Evolutionary conservation across 2,797 vertebrate species (phyloP).

Genomic region (Allenopithecus nigroviridis): DNA sequence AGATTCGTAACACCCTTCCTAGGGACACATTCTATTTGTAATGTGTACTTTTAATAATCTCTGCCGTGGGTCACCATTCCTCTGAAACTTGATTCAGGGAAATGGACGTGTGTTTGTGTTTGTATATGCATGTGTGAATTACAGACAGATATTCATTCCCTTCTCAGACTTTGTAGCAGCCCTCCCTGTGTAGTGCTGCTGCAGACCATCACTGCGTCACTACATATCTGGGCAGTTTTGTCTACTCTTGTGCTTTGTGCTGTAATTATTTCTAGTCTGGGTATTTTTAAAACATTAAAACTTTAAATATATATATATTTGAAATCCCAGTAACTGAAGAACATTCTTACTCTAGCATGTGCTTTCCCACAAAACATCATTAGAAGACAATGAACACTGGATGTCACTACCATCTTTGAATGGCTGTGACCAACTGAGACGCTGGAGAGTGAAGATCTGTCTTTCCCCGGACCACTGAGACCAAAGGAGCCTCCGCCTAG

Average conservation of each 20-base stretch:
- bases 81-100: background rate
- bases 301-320: background rate
- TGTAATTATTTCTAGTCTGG: background rate
- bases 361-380: background rate
- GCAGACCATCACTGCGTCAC: background rate
- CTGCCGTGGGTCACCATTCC: background rate
- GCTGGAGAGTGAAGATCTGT: background rate
- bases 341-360: background rate
- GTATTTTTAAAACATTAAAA: background rate
- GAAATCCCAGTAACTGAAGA: background rate
- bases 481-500: background rate
- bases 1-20: conserved; percentile 80
- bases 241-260: background rate
- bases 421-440: background rate
- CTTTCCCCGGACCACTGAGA: background rate
- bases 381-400: background rate
- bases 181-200: background rate
- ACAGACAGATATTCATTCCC: background rate
- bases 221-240: background rate
- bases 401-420: background rate
- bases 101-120: background rate
- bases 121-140: background rate
- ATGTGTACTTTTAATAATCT: background rate
- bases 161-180: background rate
- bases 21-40: conserved; percentile 71